Percentiles rank a stretch among this genome's conserved stretches.
phyloP scores from a whole-genome alignment of 2,113 vertebrate genomes.

The Gadus chalcogrammus region DNA sequence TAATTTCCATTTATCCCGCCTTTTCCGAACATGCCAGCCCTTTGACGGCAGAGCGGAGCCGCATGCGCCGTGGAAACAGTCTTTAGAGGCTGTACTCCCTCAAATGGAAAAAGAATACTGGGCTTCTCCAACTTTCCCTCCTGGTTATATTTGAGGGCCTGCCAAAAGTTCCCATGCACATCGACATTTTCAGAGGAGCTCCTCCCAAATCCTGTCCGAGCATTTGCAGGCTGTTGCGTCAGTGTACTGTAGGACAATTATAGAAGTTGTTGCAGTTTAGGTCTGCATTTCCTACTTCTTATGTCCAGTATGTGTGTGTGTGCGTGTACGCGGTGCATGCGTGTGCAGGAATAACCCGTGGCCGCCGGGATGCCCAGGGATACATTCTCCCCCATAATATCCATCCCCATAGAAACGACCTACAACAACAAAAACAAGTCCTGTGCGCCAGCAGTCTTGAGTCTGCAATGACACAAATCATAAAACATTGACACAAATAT shows the following conservation, averaged over 20 bases:
- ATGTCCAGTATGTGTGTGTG: no score
- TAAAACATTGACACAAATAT: no score
- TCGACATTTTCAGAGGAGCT: background rate
- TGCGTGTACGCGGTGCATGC: slow-evolving; percentile 1
- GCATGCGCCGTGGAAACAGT: slow-evolving; percentile 1
- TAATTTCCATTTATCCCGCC: slow-evolving; percentile 24
- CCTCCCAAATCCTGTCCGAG: background rate
- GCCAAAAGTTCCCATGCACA: background rate
- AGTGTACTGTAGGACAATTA: slow-evolving; percentile 17
- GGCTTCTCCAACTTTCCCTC: background rate
- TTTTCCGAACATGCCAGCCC: slow-evolving; percentile 27
- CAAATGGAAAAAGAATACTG: background rate
- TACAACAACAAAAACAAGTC: background rate
- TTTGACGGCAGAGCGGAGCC: slow-evolving; percentile 2
- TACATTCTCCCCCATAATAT: slow-evolving; percentile 6
- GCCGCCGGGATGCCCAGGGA: background rate
- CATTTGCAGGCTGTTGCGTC: slow-evolving; percentile 34
- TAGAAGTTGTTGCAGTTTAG: slow-evolving; percentile 24
- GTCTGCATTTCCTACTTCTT: background rate
- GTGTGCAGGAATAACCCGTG: no score
- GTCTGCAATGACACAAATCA: background rate
- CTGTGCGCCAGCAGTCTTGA: background rate
- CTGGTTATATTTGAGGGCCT: background rate
- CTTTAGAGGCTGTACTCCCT: slow-evolving; percentile 8
- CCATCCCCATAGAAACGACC: slow-evolving; percentile 21